A percentile compares a stretch with the other conserved stretches of the same genome.
These are phyloP conservation scores for Chaetogeoica ovagalla DNA, from an alignment of 2,888 invertebrate genomes.

Conservation along the genomic window DNA sequence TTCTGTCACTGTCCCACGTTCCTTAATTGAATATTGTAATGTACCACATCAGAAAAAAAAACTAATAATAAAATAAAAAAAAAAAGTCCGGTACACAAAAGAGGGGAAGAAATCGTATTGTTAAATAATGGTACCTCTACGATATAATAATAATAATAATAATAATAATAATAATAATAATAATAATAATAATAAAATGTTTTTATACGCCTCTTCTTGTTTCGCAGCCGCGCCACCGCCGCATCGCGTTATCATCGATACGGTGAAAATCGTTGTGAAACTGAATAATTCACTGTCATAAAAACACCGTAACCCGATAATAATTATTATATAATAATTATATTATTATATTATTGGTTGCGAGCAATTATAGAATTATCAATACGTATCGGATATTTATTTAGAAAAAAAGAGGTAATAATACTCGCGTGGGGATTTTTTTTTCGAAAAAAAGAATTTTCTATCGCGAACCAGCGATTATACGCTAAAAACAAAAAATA, in stretches of 20 bases:
- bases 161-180: background rate
- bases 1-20: conserved; percentile 51
- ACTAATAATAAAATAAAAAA: background rate
- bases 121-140: conserved; percentile 10
- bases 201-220: background rate
- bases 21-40: conserved; percentile 52
- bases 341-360: no score
- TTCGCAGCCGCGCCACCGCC: conserved; percentile 11
- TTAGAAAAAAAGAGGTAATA: no score
- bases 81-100: conserved; percentile 18
- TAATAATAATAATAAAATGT: no score
- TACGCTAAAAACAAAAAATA: no score
- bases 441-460: no score
- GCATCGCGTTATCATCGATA: background rate
- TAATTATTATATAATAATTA: no score
- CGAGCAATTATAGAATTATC: no score
- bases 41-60: conserved; percentile 28
- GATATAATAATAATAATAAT: background rate
- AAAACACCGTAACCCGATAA: no score
- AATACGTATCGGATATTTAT: no score
- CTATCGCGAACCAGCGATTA: no score
- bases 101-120: conserved; percentile 23
- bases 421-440: no score
- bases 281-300: conserved; percentile 29
- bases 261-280: conserved; percentile 21